Conservation (phyloP, 2,113 vertebrate species). For the Pungitius pungitius region DNA sequence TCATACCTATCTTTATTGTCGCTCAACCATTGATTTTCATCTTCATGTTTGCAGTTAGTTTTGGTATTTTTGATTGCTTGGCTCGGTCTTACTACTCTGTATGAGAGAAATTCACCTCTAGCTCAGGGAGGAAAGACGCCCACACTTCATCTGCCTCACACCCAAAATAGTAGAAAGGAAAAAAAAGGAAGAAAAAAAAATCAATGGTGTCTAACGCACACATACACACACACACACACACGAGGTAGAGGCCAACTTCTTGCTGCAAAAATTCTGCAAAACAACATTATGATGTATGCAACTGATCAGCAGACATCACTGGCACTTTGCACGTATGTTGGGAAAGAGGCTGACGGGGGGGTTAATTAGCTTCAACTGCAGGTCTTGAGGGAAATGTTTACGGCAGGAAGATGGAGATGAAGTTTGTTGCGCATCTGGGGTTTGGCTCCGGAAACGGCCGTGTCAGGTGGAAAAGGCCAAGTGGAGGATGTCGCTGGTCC, state of each 20-base stretch:
- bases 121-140: conserved; percentile 28
- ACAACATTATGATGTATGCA: conserved; percentile 5
- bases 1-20: background rate
- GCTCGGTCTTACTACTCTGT: background rate
- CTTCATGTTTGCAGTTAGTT: conserved; percentile 6
- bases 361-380: background rate
- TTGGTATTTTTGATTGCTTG: conserved; percentile 20
- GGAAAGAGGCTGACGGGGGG: background rate
- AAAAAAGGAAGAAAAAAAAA: background rate
- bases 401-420: background rate
- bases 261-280: background rate
- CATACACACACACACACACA: background rate
- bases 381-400: background rate
- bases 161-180: conserved; percentile 31
- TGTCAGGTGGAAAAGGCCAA: conserved; percentile 43
- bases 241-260: conserved; percentile 12
- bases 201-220: conserved; percentile 32
- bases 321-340: background rate
- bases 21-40: background rate
- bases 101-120: conserved; percentile 34
- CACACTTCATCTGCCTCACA: conserved; percentile 30
- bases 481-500: conserved; percentile 24
- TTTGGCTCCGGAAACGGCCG: conserved; percentile 35
- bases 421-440: conserved; percentile 11
- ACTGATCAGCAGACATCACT: background rate